A percentile compares a stretch with the other conserved stretches of the same genome.
phyloP scores from a whole-genome alignment of 37 sponge, comb jelly and placozoan genomes.

The Aplysina aerophoba region DNA sequence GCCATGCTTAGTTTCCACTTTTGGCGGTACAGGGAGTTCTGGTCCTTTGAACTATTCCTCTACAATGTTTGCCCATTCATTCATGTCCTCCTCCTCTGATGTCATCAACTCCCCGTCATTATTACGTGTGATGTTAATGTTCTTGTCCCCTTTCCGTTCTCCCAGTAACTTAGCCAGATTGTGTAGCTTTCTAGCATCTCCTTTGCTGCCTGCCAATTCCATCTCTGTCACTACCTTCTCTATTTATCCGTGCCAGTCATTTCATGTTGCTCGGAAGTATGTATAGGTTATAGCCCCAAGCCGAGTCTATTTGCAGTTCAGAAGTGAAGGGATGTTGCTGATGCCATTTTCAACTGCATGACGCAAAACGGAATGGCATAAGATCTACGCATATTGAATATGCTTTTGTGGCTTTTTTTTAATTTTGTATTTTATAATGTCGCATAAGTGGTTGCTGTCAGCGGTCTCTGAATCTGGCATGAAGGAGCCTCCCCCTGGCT shows the following conservation, averaged over 20 bases:
- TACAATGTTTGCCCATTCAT: not conserved
- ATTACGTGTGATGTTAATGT: constrained; percentile 10
- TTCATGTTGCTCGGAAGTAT: constrained; percentile 6
- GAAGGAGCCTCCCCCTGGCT: too few species aligned
- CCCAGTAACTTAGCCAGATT: constrained; percentile 7
- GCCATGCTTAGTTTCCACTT: not conserved
- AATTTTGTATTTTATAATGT: too few species aligned
- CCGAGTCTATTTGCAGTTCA: too few species aligned
- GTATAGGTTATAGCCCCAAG: too few species aligned
- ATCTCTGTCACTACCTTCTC: constrained; percentile 3
- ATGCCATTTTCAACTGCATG: too few species aligned
- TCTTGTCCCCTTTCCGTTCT: not conserved
- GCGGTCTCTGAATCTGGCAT: too few species aligned
- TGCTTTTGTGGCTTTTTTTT: too few species aligned
- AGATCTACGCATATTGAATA: too few species aligned
- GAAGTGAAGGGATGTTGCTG: too few species aligned
- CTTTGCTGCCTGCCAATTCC: not conserved
- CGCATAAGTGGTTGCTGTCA: too few species aligned
- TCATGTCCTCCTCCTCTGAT: not conserved
- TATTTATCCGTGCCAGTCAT: not conserved
- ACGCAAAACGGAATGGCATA: too few species aligned
- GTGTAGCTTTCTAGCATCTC: constrained; percentile 7
- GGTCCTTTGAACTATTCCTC: constrained; percentile 3
- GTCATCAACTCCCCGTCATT: constrained; percentile 3
- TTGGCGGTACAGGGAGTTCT: constrained; percentile 1